Evolutionary conservation across 2,113 vertebrate species (phyloP).

Genomic region (Numida meleagris): DNA sequence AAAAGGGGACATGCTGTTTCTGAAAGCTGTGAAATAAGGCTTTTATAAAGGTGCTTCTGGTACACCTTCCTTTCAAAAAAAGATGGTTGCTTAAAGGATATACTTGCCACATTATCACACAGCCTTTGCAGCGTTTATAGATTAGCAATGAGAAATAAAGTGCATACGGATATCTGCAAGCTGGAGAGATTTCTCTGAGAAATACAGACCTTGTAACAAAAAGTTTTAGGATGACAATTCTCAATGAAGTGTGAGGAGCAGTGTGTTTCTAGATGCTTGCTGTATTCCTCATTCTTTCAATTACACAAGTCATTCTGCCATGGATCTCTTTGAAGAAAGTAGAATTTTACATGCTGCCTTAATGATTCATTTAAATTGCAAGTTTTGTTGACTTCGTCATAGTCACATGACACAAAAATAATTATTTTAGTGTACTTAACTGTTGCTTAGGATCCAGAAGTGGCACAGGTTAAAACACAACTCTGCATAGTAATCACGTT

Average conservation of each 20-base stretch:
- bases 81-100: background rate
- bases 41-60: background rate
- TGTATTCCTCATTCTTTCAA: background rate
- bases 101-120: background rate
- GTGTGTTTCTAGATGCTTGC: background rate
- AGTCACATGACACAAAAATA: background rate
- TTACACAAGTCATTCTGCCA: background rate
- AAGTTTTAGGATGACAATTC: background rate
- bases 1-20: background rate
- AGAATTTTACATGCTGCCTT: background rate
- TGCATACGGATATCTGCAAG: background rate
- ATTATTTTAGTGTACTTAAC: background rate
- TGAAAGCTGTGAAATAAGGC: background rate
- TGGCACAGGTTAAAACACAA: background rate
- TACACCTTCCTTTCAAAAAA: background rate
- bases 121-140: background rate
- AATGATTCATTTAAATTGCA: background rate
- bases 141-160: background rate
- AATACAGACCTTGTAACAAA: background rate
- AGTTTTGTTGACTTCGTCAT: background rate
- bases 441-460: background rate
- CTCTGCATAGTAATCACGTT: background rate
- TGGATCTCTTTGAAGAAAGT: constrained; percentile 3
- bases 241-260: background rate
- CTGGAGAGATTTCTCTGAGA: background rate